Percentiles rank a stretch among this genome's conserved stretches.
Evolutionary conservation across 1,140 invertebrate species (phyloP).

Genomic region (Drosophila nebulosa): DNA sequence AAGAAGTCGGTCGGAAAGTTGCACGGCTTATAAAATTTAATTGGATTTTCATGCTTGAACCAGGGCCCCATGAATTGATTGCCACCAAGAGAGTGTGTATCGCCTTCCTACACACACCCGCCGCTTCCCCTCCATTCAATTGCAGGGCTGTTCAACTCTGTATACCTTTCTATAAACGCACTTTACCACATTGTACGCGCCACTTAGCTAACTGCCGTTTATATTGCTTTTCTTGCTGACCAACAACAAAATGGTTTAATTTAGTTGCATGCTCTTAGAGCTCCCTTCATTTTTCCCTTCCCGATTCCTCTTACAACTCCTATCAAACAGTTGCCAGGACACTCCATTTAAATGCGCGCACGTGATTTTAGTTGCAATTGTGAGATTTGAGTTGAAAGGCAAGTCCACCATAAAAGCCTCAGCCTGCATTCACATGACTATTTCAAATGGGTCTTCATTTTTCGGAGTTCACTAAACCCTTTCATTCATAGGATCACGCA

Average conservation of each 20-base stretch:
- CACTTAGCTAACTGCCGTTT: conserved; percentile 64
- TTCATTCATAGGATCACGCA: neutral
- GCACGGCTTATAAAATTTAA: conserved; percentile 77
- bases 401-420: conserved; percentile 17
- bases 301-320: neutral
- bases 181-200: conserved; percentile 53
- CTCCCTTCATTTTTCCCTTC: too few species aligned
- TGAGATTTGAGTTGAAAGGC: conserved; percentile 46
- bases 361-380: conserved; percentile 51
- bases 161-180: conserved; percentile 55
- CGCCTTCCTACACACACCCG: neutral
- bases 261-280: conserved; percentile 37
- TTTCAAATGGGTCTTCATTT: neutral
- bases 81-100: neutral
- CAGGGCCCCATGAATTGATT: conserved; percentile 58
- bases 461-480: neutral
- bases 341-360: conserved; percentile 46
- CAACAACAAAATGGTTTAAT: conserved; percentile 63
- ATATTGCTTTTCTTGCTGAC: conserved; percentile 61
- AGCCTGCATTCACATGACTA: neutral
- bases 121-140: neutral
- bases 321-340: neutral
- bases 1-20: conserved; percentile 30
- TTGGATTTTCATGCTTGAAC: conserved; percentile 58
- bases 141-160: neutral